phyloP scores from a whole-genome alignment of 2,888 invertebrate species.

The Lumbricus terrestris region DNA sequence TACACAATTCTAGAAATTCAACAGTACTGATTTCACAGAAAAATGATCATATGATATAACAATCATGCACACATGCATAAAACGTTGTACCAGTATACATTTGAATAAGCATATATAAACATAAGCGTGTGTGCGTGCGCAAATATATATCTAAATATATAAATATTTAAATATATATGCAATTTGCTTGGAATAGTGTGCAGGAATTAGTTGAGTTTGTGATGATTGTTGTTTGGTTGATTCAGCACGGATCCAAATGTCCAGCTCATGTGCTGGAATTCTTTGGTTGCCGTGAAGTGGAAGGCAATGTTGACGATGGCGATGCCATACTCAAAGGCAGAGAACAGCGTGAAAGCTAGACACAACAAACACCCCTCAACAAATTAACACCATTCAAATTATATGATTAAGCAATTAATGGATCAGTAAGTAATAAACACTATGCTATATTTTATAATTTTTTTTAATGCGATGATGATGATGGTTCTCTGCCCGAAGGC shows the following conservation, averaged over 20 bases:
- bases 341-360: slow-evolving; percentile 89
- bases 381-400: background rate
- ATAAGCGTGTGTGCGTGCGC: background rate
- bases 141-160: no score
- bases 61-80: background rate
- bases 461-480: no score
- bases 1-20: slow-evolving; percentile 15
- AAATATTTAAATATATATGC: no score
- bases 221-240: slow-evolving; percentile 14
- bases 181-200: background rate
- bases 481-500: no score
- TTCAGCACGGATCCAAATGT: slow-evolving; percentile 29
- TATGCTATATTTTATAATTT: background rate
- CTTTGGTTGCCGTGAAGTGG: slow-evolving; percentile 81
- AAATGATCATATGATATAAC: background rate
- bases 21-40: background rate
- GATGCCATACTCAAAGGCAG: slow-evolving; percentile 86
- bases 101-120: background rate
- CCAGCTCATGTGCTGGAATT: slow-evolving; percentile 64
- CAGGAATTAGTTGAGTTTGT: slow-evolving; percentile 11
- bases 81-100: background rate
- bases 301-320: slow-evolving; percentile 90
- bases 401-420: background rate
- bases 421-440: background rate
- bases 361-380: slow-evolving; percentile 30